Conservation (phyloP, 2,888 invertebrate species). For the Megamerina dolium region DNA sequence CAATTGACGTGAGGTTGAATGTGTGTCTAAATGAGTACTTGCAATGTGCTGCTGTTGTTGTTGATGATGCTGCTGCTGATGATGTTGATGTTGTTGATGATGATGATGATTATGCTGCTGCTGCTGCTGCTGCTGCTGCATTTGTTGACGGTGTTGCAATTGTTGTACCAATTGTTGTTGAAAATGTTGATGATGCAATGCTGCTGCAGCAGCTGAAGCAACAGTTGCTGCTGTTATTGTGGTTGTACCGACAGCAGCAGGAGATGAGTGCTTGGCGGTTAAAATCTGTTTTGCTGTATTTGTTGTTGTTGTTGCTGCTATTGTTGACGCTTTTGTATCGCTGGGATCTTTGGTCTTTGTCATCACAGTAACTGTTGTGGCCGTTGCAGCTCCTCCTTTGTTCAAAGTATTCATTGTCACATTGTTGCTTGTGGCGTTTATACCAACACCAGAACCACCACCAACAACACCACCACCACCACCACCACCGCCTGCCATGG, state of each 20-base stretch:
- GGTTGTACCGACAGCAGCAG: slow-evolving; percentile 12
- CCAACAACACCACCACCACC: too few relatives aligned
- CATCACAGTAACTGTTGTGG: slow-evolving; percentile 2
- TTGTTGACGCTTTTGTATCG: slow-evolving; percentile 4
- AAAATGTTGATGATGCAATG: slow-evolving; percentile 17
- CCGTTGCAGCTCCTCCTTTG: neutral
- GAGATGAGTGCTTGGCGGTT: slow-evolving; percentile 21
- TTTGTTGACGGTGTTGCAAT: slow-evolving; percentile 29
- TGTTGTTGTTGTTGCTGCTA: slow-evolving; percentile 15
- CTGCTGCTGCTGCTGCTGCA: slow-evolving; percentile 26
- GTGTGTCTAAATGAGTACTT: too few relatives aligned
- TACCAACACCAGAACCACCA: slow-evolving; percentile 15
- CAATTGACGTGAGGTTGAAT: too few relatives aligned
- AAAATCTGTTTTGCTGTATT: slow-evolving; percentile 25
- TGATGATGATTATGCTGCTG: slow-evolving; percentile 8
- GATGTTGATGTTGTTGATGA: slow-evolving; percentile 10
- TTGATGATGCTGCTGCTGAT: slow-evolving; percentile 13
- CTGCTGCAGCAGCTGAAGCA: slow-evolving; percentile 8
- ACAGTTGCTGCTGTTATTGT: slow-evolving; percentile 20
- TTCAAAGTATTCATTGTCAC: neutral
- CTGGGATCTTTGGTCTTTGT: too few relatives aligned
- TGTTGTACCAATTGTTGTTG: slow-evolving; percentile 24
- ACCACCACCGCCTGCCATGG: slow-evolving; percentile 10
- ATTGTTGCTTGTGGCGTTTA: slow-evolving; percentile 3
- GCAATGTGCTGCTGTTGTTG: neutral